These are phyloP conservation scores for Hybognathus amarus DNA, from an alignment of 2,797 vertebrate genomes.

Conservation along the genomic window DNA sequence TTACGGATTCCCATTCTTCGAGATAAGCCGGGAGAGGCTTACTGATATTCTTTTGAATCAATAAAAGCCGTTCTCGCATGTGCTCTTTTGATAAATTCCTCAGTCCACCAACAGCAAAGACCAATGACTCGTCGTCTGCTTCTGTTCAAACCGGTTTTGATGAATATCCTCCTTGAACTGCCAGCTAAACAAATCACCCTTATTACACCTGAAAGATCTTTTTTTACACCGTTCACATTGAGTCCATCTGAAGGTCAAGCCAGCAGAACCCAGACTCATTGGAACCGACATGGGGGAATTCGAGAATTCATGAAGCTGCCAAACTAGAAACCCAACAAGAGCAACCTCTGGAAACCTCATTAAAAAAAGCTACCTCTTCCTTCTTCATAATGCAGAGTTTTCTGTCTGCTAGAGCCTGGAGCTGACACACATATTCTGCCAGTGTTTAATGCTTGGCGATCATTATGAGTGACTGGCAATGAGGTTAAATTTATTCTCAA, in stretches of 20 bases:
- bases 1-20: background rate
- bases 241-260: slow-evolving; percentile 10
- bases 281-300: slow-evolving; percentile 4
- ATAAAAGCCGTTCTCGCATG: background rate
- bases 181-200: background rate
- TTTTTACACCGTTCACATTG: slow-evolving; percentile 12
- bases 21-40: background rate
- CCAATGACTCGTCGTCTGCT: background rate
- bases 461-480: background rate
- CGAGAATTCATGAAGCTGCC: slow-evolving; percentile 11
- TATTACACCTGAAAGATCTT: background rate
- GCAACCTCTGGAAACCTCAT: slow-evolving; percentile 22
- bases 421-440: background rate
- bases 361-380: slow-evolving; percentile 18
- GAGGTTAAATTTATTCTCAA: background rate
- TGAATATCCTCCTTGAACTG: background rate
- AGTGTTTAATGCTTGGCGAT: background rate
- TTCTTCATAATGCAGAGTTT: background rate
- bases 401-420: slow-evolving; percentile 11
- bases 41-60: slow-evolving; percentile 5
- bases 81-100: background rate
- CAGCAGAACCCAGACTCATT: slow-evolving; percentile 9
- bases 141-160: background rate
- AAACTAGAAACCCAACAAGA: background rate
- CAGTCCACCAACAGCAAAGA: background rate